These are phyloP conservation scores for Sebastes kiyomatsui DNA, from an alignment of 2,797 vertebrate species.

Conservation along the genomic window DNA sequence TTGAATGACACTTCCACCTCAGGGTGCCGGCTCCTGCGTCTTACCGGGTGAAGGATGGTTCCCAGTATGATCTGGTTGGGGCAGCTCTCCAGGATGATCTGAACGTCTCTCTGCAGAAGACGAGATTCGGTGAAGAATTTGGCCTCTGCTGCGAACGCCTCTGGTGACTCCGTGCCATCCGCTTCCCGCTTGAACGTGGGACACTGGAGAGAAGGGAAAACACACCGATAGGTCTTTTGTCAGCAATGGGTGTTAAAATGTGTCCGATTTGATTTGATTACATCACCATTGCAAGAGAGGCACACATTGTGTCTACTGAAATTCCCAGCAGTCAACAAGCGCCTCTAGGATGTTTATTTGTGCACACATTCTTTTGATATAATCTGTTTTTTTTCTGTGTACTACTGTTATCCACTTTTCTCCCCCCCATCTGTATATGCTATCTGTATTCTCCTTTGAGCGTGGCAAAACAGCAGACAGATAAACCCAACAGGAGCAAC, in stretches of 20 bases:
- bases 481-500: conserved; percentile 5
- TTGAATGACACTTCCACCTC: not conserved
- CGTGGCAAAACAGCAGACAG: conserved; percentile 17
- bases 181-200: conserved; percentile 93
- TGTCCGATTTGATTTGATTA: not conserved
- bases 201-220: conserved; percentile 79
- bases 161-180: conserved; percentile 89
- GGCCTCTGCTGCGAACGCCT: conserved; percentile 94
- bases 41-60: conserved; percentile 94
- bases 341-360: not conserved
- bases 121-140: conserved; percentile 98
- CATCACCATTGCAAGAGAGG: not conserved
- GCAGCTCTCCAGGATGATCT: conserved; percentile 97
- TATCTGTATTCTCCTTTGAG: conserved; percentile 45
- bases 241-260: not conserved
- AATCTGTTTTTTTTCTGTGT: conserved; percentile 6
- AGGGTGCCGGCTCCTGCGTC: not conserved
- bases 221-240: not conserved
- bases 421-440: conserved; percentile 7
- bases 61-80: conserved; percentile 97
- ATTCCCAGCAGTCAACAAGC: not conserved
- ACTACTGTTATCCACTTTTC: conserved; percentile 21
- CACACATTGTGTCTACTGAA: not conserved
- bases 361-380: not conserved
- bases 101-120: conserved; percentile 95